Percentiles rank a stretch among this genome's conserved stretches.
Conservation (phyloP, 2,797 vertebrate species). For the Alcedo quadribrachys region DNA sequence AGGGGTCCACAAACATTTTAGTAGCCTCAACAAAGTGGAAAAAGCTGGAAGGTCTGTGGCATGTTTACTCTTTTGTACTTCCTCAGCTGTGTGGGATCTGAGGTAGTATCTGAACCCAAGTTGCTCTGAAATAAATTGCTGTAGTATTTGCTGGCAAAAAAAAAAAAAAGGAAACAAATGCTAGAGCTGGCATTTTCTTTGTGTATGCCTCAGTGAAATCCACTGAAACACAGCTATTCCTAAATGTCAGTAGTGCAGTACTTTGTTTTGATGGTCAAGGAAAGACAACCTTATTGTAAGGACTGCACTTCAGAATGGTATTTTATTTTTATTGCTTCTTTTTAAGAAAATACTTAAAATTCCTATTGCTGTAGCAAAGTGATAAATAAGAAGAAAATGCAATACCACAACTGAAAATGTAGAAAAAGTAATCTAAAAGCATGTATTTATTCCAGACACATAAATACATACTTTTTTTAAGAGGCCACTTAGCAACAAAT, state of each 20-base stretch:
- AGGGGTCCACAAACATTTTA: neutral
- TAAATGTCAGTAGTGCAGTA: neutral
- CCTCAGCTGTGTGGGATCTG: neutral
- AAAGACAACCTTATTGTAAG: neutral
- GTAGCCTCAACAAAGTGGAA: neutral
- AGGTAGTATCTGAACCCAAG: neutral
- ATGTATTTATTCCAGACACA: neutral
- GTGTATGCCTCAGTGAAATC: neutral
- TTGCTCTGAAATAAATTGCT: neutral
- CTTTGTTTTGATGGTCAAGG: neutral
- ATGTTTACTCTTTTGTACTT: neutral
- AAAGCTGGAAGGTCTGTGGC: neutral
- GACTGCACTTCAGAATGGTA: neutral
- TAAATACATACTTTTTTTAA: neutral
- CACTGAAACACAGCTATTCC: neutral
- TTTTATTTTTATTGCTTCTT: neutral
- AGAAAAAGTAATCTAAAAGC: neutral
- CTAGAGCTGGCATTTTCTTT: neutral
- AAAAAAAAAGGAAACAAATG: neutral
- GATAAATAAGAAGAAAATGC: neutral
- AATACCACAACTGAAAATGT: neutral
- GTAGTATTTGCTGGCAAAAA: neutral
- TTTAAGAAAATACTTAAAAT: neutral
- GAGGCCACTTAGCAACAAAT: neutral
- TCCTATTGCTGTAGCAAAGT: neutral